phyloP scores from a whole-genome alignment of 53 echinoderm and acorn worm species.

The Antedon mediterranea region DNA sequence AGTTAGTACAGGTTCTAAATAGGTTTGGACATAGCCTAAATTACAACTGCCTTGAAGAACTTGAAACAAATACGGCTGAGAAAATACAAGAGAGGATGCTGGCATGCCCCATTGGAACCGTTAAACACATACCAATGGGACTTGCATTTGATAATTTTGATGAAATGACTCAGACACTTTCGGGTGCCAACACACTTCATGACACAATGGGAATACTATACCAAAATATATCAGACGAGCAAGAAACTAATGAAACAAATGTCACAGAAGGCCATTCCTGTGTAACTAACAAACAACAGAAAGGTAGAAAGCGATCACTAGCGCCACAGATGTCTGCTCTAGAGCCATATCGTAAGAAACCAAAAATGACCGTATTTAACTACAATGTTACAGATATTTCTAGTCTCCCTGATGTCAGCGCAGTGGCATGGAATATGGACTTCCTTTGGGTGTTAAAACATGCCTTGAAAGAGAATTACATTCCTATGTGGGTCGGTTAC shows the following conservation, averaged over 20 bases:
- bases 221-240: neutral
- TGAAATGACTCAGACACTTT: slow-evolving; percentile 14
- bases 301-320: neutral
- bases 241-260: neutral
- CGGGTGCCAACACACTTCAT: no score
- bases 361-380: slow-evolving; percentile 7
- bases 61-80: slow-evolving; percentile 7
- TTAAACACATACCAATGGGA: slow-evolving; percentile 1
- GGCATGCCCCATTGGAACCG: slow-evolving; percentile 9
- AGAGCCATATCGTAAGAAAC: slow-evolving; percentile 10
- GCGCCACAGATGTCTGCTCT: neutral
- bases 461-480: slow-evolving; percentile 6
- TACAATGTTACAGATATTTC: neutral
- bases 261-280: neutral
- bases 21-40: slow-evolving; percentile 14
- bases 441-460: neutral
- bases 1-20: slow-evolving; percentile 9
- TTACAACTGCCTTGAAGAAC: slow-evolving; percentile 14
- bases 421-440: neutral
- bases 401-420: slow-evolving; percentile 3
- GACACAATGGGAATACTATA: slow-evolving; percentile 15
- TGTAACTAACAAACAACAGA: neutral
- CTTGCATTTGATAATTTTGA: slow-evolving; percentile 8
- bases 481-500: slow-evolving; percentile 8
- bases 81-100: neutral